Base-by-base conservation (phyloP, 1,140 invertebrate species). In the Phymorhynchus buccinoides region DNA sequence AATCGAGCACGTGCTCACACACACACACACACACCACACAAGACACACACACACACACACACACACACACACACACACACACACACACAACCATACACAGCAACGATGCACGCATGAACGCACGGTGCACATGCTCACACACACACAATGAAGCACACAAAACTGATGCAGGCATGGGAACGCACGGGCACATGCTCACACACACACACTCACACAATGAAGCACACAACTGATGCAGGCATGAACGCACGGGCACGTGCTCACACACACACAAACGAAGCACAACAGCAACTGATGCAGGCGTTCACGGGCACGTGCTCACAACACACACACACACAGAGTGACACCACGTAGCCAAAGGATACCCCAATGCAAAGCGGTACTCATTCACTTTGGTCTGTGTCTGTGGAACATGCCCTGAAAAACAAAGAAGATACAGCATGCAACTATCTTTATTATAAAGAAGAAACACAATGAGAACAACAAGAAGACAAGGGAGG, bases 331-430 rank as follows among this genome's bases (percentile, higher is more conserved):
- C 12, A 52, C 12, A 52, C 0, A 52, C 48, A 14, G 48, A 75
- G 14, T 75, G 39, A 75, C 0, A 75, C 14, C 39, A 78, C n/a
- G n/a, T n/a, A n/a, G n/a, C 27, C 27, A 78, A 83, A 83, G 81
- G 81, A 83, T 83, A 83, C 81, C 81, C 81, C 16, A 83, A 32
- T n/a, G 62, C 81, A 83, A 83, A 83, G 9, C 81, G 56, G 30
- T 73, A 83, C 22, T 83, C 81, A 83, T 83, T 83, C 39, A 56
- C n/a, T n/a, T n/a, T n/a, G 48, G 0, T 3, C 27, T 12, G 22
- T 3, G 9, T 27, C 66, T 83, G 35, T 18, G 37, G 18, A 16
- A 1, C 6, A 14, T 2, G 32, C 22, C 18, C 66, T 79, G 77
- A 48, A 52, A 79, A 41, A 78, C 30, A 52, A 30, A 62, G 18